Conservation (phyloP, 2,113 vertebrate genomes). For the Fregata magnificens region DNA sequence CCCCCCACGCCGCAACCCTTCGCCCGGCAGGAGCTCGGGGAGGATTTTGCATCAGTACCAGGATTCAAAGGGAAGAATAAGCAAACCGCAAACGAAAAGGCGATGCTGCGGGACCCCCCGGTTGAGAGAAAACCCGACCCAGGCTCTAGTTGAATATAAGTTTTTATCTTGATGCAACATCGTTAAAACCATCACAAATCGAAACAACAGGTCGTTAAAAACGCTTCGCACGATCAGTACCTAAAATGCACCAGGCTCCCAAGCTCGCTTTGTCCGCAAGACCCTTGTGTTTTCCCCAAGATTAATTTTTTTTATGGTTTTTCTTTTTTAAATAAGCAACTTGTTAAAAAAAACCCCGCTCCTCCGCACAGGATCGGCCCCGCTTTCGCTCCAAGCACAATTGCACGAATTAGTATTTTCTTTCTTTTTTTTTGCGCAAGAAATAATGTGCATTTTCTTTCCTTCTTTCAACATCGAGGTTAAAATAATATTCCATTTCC, state of each 20-base stretch:
- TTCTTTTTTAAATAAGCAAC: constrained; percentile 33
- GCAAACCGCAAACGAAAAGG: background rate
- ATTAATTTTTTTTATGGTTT: background rate
- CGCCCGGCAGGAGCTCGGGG: background rate
- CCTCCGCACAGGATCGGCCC: background rate
- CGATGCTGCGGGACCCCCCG: background rate
- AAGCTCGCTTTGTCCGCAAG: background rate
- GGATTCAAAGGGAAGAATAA: background rate
- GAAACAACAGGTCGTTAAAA: constrained; percentile 69
- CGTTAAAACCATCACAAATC: constrained; percentile 64
- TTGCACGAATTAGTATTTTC: background rate
- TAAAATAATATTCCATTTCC: constrained; percentile 54
- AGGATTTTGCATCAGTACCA: background rate
- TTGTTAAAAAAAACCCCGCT: background rate
- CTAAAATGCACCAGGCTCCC: constrained; percentile 66
- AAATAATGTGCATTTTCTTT: constrained; percentile 50
- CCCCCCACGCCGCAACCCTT: background rate
- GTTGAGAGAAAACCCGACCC: constrained; percentile 34
- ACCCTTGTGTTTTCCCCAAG: background rate
- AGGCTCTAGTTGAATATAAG: constrained; percentile 53
- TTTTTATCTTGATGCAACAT: constrained; percentile 67
- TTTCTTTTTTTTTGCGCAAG: background rate
- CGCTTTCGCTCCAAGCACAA: background rate
- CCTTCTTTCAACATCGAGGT: background rate
- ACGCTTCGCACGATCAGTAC: constrained; percentile 49